Evolutionary conservation across 2,113 vertebrate species (phyloP), one percentile per base, ranked within the genome.

Genomic region (Rutilus rutilus): DNA sequence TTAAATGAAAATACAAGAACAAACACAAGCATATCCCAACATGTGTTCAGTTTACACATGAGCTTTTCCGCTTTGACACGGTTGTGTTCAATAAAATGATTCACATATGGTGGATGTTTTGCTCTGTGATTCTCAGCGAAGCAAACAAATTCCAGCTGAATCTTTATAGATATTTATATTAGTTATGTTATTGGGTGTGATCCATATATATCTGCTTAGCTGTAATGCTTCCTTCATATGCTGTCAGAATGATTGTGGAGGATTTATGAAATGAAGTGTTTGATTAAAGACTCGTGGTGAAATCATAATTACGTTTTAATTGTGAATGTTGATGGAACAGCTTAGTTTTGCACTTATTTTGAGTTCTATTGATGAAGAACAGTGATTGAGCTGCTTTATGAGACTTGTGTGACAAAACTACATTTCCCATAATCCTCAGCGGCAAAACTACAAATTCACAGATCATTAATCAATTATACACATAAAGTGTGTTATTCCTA

Each of bases 1-100:
- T 67, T 67, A 71, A 21, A 71, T 30, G 25, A 52, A 52, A 27
- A 76, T 30, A 11, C 67, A 76, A 76, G 73, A 76, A 30, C 45
- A 52, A 76, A 76, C 15, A 27, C 8, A 23, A 39, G 8, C 36
- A 21, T 23, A 39, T 71, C 33, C n/a, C 25, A 9, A 76, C 74
- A 76, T 30, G 74, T 76, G 74, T 76, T 52, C 12, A 27, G 45
- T 52, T 75, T 25, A 52, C 45, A 9, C 73, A 27, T 0, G 2
- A 47, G 23, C 23, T 75, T 30, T 52, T 5, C 50, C n/a, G 15
- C 42, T 17, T 0, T 19, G 14, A 76, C n/a, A 17, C 74, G 8
- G 21, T 8, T 75, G 12, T 17, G n/a, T 14, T 75, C 42, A 75
- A 50, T 75, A 27, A 50, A 75, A 75, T 2, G 2, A 1, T 21